Evolutionary conservation across 2,888 invertebrate species (phyloP), one percentile per base, ranked within the genome.

Genomic region (Bursaphelenchus okinawaensis): DNA sequence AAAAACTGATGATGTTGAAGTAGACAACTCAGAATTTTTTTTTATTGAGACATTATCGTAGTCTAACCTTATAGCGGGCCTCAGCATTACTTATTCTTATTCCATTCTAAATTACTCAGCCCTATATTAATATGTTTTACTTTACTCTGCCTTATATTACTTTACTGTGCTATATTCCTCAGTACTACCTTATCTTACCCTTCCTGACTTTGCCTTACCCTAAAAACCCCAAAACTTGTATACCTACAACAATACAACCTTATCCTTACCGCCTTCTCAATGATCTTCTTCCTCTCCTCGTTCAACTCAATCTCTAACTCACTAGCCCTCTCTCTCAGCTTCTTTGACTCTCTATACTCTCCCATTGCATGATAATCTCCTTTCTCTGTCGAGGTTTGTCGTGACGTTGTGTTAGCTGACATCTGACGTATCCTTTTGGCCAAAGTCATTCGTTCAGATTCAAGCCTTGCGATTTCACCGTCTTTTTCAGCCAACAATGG

Each of bases 401-500:
- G 12, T 54, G 54, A 24, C 40, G 60, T 19, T 56, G 27, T 27
- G 16, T 20, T 20, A 12, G 60, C 7, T 20, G 50, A 56, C 60
- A 59, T 40, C 9, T 50, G 60, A 8, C 60, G 60, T 51, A 59
- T 51, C 50, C 50, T 61, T 4, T 31, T 20, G 22, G 51, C 23
- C 3, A 59, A 27, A 9, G 20, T 26, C 22, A 50, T 20, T 50
- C 59, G 65, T 58, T 73, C 76, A 52, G 52, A 57, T 40, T 62
- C 63, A 27, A 76, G 54, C 28, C 62, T 50, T 40, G 66, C 63
- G 20, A 75, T 67, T 27, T 70, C 61, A 19, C 76, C 69, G 29
- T 73, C 76, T 50, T 73, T 76, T 27, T 70, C 70, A n/a, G 73
- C 73, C 9, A 73, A 29, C 50, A 76, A 27, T 3, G 73, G 73